Percentiles rank a stretch among this genome's conserved stretches.
Conservation (phyloP, 2,797 vertebrate genomes). For the Columba guinea region DNA sequence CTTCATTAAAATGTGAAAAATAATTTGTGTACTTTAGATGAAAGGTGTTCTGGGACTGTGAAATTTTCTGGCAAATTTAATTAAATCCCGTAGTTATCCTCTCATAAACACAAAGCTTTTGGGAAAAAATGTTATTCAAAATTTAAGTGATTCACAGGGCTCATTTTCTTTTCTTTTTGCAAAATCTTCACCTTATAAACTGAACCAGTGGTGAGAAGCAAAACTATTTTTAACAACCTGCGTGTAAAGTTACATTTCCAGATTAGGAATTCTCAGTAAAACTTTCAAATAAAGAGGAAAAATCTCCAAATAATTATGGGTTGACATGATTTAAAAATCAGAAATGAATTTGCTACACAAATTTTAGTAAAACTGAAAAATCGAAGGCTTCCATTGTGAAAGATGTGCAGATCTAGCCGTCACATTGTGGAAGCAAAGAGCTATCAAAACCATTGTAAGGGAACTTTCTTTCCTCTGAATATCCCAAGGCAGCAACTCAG, state of each 20-base stretch:
- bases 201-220: neutral
- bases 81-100: constrained; percentile 39
- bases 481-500: too few relatives aligned
- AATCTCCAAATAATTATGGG: neutral
- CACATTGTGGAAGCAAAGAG: neutral
- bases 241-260: neutral
- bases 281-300: neutral
- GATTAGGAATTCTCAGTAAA: neutral
- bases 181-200: neutral
- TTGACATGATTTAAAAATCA: neutral
- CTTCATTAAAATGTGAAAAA: constrained; percentile 62
- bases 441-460: neutral
- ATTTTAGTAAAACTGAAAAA: neutral
- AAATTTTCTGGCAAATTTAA: constrained; percentile 56
- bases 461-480: too few relatives aligned
- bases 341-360: neutral
- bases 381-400: neutral
- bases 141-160: neutral
- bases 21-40: constrained; percentile 58
- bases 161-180: neutral
- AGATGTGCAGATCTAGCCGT: neutral
- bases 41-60: constrained; percentile 58
- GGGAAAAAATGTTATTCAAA: neutral
- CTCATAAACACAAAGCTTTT: constrained; percentile 28
- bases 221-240: neutral